phyloP scores from a whole-genome alignment of 2,797 vertebrate species.

The Hylomyscus alleni region DNA sequence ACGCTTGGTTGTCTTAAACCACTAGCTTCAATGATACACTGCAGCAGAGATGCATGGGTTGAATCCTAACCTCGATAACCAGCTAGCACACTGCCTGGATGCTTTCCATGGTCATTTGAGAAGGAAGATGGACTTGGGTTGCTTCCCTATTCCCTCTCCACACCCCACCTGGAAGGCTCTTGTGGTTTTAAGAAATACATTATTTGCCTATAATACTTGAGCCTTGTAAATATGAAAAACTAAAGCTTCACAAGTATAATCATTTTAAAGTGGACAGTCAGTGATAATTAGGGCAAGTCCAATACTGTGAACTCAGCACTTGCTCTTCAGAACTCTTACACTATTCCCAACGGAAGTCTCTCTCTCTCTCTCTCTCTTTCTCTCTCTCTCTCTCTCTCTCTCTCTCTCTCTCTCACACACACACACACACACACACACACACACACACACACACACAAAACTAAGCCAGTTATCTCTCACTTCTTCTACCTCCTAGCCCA shows the following conservation, averaged over 20 bases:
- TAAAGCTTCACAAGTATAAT: background rate
- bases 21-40: too few relatives aligned
- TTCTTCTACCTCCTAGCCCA: background rate
- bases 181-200: background rate
- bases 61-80: background rate
- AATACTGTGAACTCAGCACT: background rate
- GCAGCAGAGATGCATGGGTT: background rate
- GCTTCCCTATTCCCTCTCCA: background rate
- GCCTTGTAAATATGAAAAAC: background rate
- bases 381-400: too few relatives aligned
- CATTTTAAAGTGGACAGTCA: background rate
- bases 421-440: too few relatives aligned
- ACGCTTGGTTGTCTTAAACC: background rate
- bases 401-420: too few relatives aligned
- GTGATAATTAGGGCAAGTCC: background rate
- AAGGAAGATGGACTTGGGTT: background rate
- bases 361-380: too few relatives aligned
- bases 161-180: fast-evolving
- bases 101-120: background rate
- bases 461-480: background rate
- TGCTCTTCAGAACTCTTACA: background rate
- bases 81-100: background rate
- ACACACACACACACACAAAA: background rate
- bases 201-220: background rate
- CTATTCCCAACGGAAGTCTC: background rate